A percentile compares a stretch with the other conserved stretches of the same genome.
phyloP scores from a whole-genome alignment of 2,113 vertebrate species.

The Marcusenius ussheri region DNA sequence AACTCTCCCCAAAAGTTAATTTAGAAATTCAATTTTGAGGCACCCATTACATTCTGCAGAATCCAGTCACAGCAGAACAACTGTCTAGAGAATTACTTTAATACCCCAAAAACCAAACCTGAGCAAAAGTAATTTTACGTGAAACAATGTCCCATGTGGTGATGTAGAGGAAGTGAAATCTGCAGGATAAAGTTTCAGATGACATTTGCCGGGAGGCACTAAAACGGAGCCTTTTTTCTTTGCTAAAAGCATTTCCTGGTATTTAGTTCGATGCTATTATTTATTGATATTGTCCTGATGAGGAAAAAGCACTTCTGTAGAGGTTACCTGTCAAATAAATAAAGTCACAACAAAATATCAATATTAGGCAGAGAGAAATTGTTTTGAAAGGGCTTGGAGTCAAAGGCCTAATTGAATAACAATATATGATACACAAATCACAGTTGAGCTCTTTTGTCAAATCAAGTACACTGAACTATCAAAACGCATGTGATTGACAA shows the following conservation, averaged over 20 bases:
- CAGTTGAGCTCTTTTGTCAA: not conserved
- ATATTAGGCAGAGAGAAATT: not conserved
- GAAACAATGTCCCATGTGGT: not conserved
- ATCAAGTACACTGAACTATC: not conserved
- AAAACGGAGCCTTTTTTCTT: not conserved
- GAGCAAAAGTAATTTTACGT: not conserved
- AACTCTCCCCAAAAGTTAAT: not conserved
- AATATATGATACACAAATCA: not conserved
- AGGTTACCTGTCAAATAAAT: slow-evolving; percentile 1
- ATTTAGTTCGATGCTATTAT: not conserved
- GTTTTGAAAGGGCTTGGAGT: not conserved
- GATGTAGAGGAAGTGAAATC: not conserved
- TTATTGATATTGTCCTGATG: not conserved
- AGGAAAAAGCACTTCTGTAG: not conserved
- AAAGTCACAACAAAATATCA: not conserved
- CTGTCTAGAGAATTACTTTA: not conserved
- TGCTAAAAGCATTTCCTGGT: slow-evolving; percentile 1
- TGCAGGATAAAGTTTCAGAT: not conserved
- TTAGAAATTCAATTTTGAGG: not conserved
- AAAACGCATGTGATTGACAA: not conserved
- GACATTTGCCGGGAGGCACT: not conserved
- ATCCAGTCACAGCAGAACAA: not conserved
- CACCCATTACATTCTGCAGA: not conserved
- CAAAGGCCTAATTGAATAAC: not conserved
- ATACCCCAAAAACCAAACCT: not conserved